phyloP scores from a whole-genome alignment of 1,140 invertebrate genomes.

The Lasioglossum albipes region DNA sequence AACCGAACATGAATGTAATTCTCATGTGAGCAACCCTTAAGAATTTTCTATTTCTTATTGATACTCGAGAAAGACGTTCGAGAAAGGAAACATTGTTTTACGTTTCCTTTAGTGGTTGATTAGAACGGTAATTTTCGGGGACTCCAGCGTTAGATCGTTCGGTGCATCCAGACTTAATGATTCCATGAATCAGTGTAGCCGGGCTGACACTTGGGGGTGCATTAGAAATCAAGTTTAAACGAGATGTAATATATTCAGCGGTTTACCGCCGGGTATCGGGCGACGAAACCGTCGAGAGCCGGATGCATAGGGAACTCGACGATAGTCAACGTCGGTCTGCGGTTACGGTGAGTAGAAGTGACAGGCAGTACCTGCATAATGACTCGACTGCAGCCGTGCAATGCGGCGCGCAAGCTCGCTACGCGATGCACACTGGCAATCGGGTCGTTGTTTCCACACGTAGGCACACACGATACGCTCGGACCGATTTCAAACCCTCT shows the following conservation, averaged over 20 bases:
- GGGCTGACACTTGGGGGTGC: conserved; percentile 17
- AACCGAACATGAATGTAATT: no score
- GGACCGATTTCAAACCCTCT: neutral
- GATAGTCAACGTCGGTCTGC: conserved; percentile 62
- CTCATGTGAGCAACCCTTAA: no score
- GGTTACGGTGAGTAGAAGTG: conserved; percentile 62
- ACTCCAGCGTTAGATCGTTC: no score
- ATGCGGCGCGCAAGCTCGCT: conserved; percentile 65
- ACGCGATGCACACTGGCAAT: conserved; percentile 44
- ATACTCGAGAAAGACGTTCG: no score
- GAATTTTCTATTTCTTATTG: no score
- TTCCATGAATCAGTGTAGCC: conserved; percentile 36
- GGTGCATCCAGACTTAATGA: neutral
- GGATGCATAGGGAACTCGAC: conserved; percentile 40
- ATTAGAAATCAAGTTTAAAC: conserved; percentile 49
- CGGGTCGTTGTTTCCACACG: conserved; percentile 24
- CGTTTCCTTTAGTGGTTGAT: no score
- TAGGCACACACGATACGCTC: neutral
- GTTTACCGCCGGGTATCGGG: conserved; percentile 27
- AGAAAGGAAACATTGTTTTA: no score
- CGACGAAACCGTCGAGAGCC: conserved; percentile 45
- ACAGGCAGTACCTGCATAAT: conserved; percentile 73
- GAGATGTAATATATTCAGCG: conserved; percentile 56
- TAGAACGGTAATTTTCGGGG: no score
- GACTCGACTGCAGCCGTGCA: conserved; percentile 70